phyloP scores from a whole-genome alignment of 2,888 invertebrate species.

The Lathronympha strigana region DNA sequence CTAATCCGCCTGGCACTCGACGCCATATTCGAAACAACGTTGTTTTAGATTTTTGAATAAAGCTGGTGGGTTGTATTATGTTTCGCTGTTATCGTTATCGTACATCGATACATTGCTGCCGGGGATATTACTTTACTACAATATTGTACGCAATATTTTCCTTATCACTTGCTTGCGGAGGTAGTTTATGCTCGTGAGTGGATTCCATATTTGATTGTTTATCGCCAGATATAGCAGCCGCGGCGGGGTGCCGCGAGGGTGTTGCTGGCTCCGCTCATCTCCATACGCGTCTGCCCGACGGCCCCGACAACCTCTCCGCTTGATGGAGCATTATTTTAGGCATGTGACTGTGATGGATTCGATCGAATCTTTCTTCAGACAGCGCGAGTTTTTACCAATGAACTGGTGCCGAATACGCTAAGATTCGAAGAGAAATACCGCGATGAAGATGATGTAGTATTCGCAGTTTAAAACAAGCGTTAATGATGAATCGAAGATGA shows the following conservation, averaged over 20 bases:
- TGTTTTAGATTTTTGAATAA: slow-evolving; percentile 55
- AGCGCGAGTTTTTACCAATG: slow-evolving; percentile 67
- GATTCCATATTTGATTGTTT: slow-evolving; percentile 65
- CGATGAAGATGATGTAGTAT: slow-evolving; percentile 70
- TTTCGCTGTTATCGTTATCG: slow-evolving; percentile 41
- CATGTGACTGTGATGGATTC: slow-evolving; percentile 81
- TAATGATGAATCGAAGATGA: slow-evolving; percentile 68
- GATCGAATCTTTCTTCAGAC: slow-evolving; percentile 75
- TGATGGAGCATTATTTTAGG: slow-evolving; percentile 76
- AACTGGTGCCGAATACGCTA: slow-evolving; percentile 35
- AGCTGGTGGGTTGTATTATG: slow-evolving; percentile 46
- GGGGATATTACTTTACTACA: slow-evolving; percentile 45
- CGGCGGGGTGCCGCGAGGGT: slow-evolving; percentile 65
- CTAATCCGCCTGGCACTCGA: slow-evolving; percentile 58
- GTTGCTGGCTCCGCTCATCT: slow-evolving; percentile 66
- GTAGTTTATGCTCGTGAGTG: slow-evolving; percentile 52
- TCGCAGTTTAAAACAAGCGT: slow-evolving; percentile 63
- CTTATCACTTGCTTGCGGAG: slow-evolving; percentile 46
- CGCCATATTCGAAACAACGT: slow-evolving; percentile 54
- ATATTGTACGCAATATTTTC: slow-evolving; percentile 40
- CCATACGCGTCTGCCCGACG: slow-evolving; percentile 61
- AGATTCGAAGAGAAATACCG: slow-evolving; percentile 46
- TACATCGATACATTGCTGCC: slow-evolving; percentile 47
- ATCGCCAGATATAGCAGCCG: slow-evolving; percentile 60
- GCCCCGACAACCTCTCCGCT: slow-evolving; percentile 56